These are phyloP conservation scores for Bufo bufo DNA, from an alignment of 2,113 vertebrate genomes.

Conservation along the genomic window DNA sequence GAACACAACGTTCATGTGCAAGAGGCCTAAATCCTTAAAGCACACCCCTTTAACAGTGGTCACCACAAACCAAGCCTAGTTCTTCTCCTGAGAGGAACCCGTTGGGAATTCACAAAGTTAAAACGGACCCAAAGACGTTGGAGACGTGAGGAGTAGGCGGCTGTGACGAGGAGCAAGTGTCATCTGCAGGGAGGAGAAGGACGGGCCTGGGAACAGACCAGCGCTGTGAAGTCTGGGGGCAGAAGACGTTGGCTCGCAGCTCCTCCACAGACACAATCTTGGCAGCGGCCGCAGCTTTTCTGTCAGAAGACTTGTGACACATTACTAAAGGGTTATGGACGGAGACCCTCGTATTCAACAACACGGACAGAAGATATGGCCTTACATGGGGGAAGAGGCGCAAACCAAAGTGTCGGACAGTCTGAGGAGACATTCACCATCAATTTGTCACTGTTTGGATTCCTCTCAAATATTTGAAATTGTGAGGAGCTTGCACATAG, in stretches of 20 bases:
- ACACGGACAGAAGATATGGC: not conserved
- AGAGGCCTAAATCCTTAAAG: too few relatives aligned
- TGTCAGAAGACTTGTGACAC: conserved; percentile 33
- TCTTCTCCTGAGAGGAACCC: too few relatives aligned
- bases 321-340: not conserved
- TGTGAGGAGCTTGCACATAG: not conserved
- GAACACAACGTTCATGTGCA: too few relatives aligned
- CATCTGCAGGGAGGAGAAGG: conserved; percentile 33
- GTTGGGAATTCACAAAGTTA: too few relatives aligned
- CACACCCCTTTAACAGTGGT: too few relatives aligned
- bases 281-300: conserved; percentile 23
- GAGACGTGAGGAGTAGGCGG: not conserved
- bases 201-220: conserved; percentile 41
- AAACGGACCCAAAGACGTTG: too few relatives aligned
- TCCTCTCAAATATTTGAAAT: not conserved
- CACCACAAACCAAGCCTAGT: too few relatives aligned
- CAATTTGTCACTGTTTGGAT: not conserved
- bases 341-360: not conserved
- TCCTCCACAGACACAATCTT: conserved; percentile 28
- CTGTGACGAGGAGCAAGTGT: conserved; percentile 28
- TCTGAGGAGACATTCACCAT: not conserved
- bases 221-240: conserved; percentile 51
- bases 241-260: conserved; percentile 45
- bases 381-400: not conserved
- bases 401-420: not conserved